Base-by-base conservation (phyloP, 1,140 invertebrate species). In the Temnothorax nylanderi region DNA sequence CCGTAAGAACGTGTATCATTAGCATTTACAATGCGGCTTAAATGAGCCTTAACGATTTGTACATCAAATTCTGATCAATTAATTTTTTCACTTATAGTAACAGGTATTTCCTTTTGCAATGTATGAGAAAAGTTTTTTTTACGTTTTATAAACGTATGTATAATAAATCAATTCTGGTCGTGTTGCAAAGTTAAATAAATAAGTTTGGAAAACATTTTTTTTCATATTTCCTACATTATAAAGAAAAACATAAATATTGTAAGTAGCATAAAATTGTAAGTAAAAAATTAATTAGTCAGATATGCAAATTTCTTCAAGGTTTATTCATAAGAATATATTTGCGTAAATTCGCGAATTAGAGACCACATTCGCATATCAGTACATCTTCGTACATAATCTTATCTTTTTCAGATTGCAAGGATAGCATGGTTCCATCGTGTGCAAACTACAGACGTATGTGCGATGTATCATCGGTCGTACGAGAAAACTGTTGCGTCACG, bases 401-500 rank as follows among this genome's bases (percentile, higher is more conserved):
- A 32, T 88, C 21, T 84, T 44, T 89, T 86, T 85, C 75, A 94
- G 94, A 87, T 44, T 94, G 94, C 77, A 93, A 91, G 67, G 93
- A 94, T 86, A 93, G 67, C 8, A 91, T 92, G n/a, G 69, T 86
- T 32, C 90, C 93, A 18, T 72, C 86, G 0, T 94, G 94, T 60
- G 69, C 89, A 10, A 86, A 92, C 16, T 94, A 94, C 67, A 91
- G 85, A 74, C 89, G 90, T 16, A 93, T 94, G 91, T 94, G 94
- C 69, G 91, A 94, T 26, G 81, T 90, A 62, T 94, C 94, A 56
- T 87, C 87, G 72, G 89, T 92, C 34, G 91, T 94, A 26, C 91
- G 90, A 37, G 91, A 93, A 69, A 94, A 94, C 86, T 94, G 94
- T 90, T 94, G 94, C 74, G 91, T 91, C 37, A 93, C 93, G 7